Conservation (phyloP, 2,888 invertebrate genomes). For the Pachliopta kotzebuea region DNA sequence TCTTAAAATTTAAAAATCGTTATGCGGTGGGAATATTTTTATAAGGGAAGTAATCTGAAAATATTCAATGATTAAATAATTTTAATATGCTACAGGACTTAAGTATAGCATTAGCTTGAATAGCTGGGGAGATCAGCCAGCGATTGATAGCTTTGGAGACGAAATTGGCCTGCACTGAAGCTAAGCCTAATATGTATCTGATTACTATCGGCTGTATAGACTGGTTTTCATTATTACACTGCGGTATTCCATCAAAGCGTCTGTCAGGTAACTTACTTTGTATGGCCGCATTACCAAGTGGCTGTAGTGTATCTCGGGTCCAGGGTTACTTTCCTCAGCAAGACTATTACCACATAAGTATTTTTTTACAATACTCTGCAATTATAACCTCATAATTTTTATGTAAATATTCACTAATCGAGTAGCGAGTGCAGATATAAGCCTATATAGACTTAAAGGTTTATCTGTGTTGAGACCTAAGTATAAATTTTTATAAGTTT, state of each 20-base stretch:
- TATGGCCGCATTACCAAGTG: not conserved
- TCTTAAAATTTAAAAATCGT: too few species aligned
- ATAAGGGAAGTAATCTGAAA: too few species aligned
- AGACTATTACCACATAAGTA: too few species aligned
- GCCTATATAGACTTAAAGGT: too few species aligned
- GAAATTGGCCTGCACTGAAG: not conserved
- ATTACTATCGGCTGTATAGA: conserved; percentile 1
- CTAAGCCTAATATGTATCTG: conserved; percentile 2
- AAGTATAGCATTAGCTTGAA: not conserved
- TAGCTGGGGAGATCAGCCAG: not conserved
- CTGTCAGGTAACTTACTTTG: not conserved
- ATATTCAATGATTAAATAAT: too few species aligned
- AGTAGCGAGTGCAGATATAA: too few species aligned
- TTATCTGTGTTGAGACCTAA: too few species aligned
- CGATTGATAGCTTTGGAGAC: conserved; percentile 1
- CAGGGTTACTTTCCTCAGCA: not conserved
- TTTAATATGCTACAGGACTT: not conserved
- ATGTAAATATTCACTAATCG: too few species aligned
- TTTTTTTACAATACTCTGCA: too few species aligned
- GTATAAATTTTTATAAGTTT: too few species aligned
- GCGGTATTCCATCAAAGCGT: conserved; percentile 3
- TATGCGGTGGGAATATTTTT: too few species aligned
- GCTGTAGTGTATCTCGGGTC: not conserved
- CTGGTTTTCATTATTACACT: conserved; percentile 3
- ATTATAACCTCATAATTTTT: too few species aligned